These are phyloP conservation scores for Rhodophaea formosa DNA, from an alignment of 2,888 invertebrate genomes.

Conservation along the genomic window DNA sequence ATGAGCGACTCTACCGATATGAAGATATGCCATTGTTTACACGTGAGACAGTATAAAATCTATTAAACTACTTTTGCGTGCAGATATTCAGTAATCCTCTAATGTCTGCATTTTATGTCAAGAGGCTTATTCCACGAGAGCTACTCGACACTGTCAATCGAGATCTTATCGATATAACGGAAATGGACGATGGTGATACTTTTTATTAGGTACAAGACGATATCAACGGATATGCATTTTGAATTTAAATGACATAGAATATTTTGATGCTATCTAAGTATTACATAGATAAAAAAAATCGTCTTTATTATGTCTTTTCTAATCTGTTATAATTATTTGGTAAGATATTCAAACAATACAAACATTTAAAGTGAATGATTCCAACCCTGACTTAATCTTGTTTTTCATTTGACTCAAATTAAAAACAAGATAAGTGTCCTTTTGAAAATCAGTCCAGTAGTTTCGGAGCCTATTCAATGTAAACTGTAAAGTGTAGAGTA, in stretches of 20 bases:
- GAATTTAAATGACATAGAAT: background rate
- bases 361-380: background rate
- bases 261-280: no score
- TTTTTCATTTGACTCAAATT: no score
- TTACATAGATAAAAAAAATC: no score
- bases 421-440: no score
- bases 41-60: constrained; percentile 9
- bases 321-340: no score
- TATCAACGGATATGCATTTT: background rate
- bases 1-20: constrained; percentile 35
- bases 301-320: no score
- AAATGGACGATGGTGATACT: background rate
- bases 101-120: constrained; percentile 44
- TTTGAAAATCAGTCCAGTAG: no score
- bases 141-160: constrained; percentile 43
- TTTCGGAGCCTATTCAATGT: no score
- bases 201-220: background rate
- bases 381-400: no score
- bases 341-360: no score
- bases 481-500: no score
- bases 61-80: constrained; percentile 12
- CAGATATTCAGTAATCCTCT: constrained; percentile 48
- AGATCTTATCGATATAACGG: constrained; percentile 12
- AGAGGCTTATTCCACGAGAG: constrained; percentile 38
- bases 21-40: constrained; percentile 46